These are phyloP conservation scores for Umimayanthus chanpuru DNA, from an alignment of 92 coral and sea anemone genomes.

Conservation along the genomic window DNA sequence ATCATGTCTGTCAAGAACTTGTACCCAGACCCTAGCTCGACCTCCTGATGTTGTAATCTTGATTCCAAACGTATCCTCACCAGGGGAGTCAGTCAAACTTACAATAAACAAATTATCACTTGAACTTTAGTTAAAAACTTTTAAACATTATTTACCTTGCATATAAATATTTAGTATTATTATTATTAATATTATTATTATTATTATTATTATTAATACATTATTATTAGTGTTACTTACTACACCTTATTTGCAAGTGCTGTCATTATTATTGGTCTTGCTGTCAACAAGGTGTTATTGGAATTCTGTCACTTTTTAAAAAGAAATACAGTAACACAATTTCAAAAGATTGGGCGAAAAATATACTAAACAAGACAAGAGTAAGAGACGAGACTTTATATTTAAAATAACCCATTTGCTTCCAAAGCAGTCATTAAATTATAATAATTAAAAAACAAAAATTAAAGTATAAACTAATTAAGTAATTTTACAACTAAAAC, in stretches of 20 bases:
- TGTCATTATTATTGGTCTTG: no score
- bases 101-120: slow-evolving; percentile 4
- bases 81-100: slow-evolving; percentile 92
- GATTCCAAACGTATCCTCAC: slow-evolving; percentile 85
- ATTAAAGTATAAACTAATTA: not conserved
- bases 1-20: slow-evolving; percentile 90
- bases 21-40: slow-evolving; percentile 91
- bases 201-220: no score
- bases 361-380: not conserved
- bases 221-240: no score
- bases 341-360: not conserved
- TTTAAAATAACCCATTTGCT: not conserved
- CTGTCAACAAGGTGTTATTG: no score
- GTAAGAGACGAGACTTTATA: no score
- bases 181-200: no score
- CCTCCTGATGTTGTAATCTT: slow-evolving; percentile 65
- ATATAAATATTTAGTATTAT: no score
- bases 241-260: no score
- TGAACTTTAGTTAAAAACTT: not conserved
- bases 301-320: not conserved
- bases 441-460: not conserved
- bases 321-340: not conserved
- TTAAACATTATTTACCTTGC: not conserved
- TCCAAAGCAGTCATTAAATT: not conserved
- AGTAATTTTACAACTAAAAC: not conserved